Conservation (phyloP, 2,888 invertebrate species). For the Lypha dubia region DNA sequence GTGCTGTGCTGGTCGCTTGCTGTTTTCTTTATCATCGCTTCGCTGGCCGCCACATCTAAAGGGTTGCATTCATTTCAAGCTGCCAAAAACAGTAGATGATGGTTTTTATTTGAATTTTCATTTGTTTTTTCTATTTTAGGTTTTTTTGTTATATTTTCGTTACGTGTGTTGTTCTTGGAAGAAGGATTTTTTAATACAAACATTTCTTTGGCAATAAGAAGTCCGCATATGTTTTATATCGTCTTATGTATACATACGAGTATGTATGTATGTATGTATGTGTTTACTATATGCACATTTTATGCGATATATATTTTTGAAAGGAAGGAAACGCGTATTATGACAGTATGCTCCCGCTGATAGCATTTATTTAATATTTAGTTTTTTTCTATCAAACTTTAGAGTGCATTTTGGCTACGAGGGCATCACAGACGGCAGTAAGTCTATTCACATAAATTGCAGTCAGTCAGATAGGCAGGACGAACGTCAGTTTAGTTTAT, state of each 20-base stretch:
- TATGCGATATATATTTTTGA: constrained; percentile 21
- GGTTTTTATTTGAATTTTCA: constrained; percentile 16
- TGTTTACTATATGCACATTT: no score
- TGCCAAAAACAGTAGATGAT: constrained; percentile 69
- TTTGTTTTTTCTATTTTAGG: neutral
- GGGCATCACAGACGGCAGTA: constrained; percentile 58
- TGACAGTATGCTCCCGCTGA: constrained; percentile 50
- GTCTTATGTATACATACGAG: no score
- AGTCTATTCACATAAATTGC: constrained; percentile 27
- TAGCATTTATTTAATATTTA: constrained; percentile 45
- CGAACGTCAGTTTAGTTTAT: constrained; percentile 23
- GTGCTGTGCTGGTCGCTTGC: constrained; percentile 70
- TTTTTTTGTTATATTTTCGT: neutral
- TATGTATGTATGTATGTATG: no score
- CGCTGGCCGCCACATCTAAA: constrained; percentile 51
- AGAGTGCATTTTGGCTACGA: constrained; percentile 38
- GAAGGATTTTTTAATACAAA: constrained; percentile 32
- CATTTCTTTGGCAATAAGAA: constrained; percentile 63
- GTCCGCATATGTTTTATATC: constrained; percentile 34
- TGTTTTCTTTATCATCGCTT: constrained; percentile 61
- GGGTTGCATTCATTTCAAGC: constrained; percentile 64
- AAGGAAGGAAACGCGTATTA: constrained; percentile 48
- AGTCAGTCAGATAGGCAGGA: neutral
- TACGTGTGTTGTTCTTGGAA: constrained; percentile 12
- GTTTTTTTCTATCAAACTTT: constrained; percentile 17